Percentiles rank a stretch among this genome's conserved stretches.
Evolutionary conservation across 2,888 invertebrate species (phyloP).

Genomic region (Tubulanus polymorphus): DNA sequence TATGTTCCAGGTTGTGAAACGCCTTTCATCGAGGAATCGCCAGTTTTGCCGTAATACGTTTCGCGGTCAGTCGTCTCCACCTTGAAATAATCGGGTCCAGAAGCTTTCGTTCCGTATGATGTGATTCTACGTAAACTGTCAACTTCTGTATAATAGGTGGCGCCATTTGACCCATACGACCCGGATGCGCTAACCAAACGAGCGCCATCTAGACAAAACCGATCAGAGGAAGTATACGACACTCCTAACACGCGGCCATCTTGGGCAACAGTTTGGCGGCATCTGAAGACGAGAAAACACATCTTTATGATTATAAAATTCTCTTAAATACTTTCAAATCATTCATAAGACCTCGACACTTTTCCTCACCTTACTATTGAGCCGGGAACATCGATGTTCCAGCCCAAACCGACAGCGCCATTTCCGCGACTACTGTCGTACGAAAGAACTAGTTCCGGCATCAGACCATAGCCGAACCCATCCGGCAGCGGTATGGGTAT

Average conservation of each 20-base stretch:
- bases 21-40: no score
- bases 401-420: background rate
- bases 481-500: background rate
- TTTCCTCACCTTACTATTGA: background rate
- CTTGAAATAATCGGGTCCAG: background rate
- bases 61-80: background rate
- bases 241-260: background rate
- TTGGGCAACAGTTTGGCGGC: background rate
- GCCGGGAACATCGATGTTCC: background rate
- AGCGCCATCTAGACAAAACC: background rate
- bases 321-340: no score
- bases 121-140: background rate
- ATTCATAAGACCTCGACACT: no score
- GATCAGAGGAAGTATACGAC: background rate
- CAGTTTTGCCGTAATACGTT: no score
- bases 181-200: background rate
- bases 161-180: background rate
- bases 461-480: background rate
- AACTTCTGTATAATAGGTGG: background rate
- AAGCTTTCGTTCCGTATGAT: background rate
- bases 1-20: no score
- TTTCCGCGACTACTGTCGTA: background rate
- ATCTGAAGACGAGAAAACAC: background rate
- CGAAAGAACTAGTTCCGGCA: background rate
- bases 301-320: no score